Percentiles rank a stretch among this genome's conserved stretches.
Conservation (phyloP, 2,797 vertebrate species). For the Tangara arthus region DNA sequence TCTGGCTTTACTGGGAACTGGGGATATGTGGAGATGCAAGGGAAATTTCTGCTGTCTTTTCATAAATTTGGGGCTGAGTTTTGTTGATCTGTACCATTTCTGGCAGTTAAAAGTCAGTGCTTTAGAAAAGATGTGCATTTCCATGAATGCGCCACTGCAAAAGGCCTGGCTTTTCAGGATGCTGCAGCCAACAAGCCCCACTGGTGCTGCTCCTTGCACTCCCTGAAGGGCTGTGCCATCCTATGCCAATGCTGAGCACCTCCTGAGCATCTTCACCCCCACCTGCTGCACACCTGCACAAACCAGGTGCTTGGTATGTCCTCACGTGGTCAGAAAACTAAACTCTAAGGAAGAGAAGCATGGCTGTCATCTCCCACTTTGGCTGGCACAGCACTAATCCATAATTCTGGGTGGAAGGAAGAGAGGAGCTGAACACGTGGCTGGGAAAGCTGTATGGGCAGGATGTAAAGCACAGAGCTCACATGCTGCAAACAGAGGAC, state of each 20-base stretch:
- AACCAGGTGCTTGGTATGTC: neutral
- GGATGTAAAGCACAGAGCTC: neutral
- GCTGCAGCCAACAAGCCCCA: neutral
- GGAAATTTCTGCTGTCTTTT: neutral
- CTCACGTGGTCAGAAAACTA: neutral
- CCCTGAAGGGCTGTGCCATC: neutral
- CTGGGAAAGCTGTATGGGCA: neutral
- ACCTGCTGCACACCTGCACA: neutral
- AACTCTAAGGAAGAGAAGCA: neutral
- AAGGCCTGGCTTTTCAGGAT: neutral
- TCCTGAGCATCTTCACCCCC: neutral
- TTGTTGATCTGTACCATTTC: neutral
- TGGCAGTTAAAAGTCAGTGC: neutral
- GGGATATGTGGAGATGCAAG: neutral
- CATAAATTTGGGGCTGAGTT: neutral
- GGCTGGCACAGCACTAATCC: neutral
- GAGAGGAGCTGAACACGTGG: neutral
- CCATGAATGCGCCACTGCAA: neutral
- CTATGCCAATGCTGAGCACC: neutral
- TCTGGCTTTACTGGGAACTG: neutral
- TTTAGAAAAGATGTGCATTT: neutral
- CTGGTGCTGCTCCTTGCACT: accelerated
- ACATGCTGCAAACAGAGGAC: neutral
- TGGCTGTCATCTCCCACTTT: neutral
- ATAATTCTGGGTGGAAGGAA: neutral